Conservation (phyloP, 2,888 invertebrate species). For the Limnephilus lunatus region DNA sequence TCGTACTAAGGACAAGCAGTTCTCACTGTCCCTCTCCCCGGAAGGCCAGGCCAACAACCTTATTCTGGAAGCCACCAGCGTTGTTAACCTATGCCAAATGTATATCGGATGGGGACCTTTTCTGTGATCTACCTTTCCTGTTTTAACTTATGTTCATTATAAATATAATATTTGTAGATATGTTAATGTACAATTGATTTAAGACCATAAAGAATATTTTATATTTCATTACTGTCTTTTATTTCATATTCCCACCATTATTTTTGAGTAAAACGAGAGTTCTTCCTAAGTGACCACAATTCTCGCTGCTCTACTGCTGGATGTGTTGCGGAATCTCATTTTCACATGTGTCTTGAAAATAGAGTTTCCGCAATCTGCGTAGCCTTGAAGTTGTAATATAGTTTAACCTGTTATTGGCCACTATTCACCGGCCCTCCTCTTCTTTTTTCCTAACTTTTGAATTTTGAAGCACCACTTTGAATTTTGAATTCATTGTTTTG, state of each 20-base stretch:
- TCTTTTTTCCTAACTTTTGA: too few species aligned
- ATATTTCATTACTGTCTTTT: background rate
- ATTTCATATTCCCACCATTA: background rate
- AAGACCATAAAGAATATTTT: background rate
- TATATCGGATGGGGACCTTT: constrained; percentile 98
- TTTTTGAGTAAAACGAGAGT: too few species aligned
- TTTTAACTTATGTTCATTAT: background rate
- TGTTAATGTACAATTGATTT: background rate
- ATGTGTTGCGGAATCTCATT: background rate
- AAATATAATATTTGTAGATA: background rate
- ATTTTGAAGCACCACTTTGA: too few species aligned
- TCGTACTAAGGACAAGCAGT: constrained; percentile 79
- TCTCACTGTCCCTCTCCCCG: constrained; percentile 87
- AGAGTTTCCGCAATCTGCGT: background rate
- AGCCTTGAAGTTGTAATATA: too few species aligned
- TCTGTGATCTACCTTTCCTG: constrained; percentile 73
- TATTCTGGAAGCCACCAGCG: constrained; percentile 92
- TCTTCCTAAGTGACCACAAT: too few species aligned
- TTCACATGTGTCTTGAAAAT: background rate
- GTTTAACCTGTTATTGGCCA: too few species aligned
- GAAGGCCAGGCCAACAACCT: constrained; percentile 96
- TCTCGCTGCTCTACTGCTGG: too few species aligned
- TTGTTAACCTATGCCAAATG: constrained; percentile 95
- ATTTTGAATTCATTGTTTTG: too few species aligned
- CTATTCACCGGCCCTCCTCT: too few species aligned